Evolutionary conservation across 2,797 vertebrate species (phyloP).

Genomic region (Diglossa cyanea): DNA sequence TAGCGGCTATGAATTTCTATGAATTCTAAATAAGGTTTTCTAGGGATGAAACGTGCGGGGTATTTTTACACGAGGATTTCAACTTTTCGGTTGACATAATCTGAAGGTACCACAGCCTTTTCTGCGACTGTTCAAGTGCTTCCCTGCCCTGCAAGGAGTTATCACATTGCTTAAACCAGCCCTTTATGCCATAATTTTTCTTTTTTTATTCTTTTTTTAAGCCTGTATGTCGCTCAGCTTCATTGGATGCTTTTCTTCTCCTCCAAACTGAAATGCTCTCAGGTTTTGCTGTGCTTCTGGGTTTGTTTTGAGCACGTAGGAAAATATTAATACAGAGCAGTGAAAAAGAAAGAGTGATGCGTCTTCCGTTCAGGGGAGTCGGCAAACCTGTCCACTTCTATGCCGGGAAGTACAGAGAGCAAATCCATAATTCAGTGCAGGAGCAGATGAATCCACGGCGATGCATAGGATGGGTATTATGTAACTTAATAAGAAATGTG

Average conservation of each 20-base stretch:
- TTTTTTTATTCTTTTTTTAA: neutral
- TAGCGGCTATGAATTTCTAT: conserved; percentile 39
- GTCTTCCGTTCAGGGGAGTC: neutral
- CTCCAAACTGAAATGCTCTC: neutral
- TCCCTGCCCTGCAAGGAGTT: conserved; percentile 54
- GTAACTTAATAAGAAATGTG: conserved; percentile 70
- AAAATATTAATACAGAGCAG: conserved; percentile 31
- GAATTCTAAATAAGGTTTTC: conserved; percentile 44
- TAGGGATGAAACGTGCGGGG: conserved; percentile 23
- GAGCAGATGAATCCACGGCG: conserved; percentile 57
- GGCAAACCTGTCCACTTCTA: conserved; percentile 11
- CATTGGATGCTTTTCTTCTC: neutral
- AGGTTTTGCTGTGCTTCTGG: neutral
- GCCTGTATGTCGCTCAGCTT: neutral
- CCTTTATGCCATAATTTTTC: conserved; percentile 33
- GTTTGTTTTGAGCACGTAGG: conserved; percentile 1
- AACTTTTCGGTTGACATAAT: conserved; percentile 56
- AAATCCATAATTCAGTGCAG: conserved; percentile 65
- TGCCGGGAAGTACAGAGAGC: neutral
- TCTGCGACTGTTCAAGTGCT: conserved; percentile 37
- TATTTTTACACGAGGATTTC: conserved; percentile 46
- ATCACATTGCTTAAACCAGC: conserved; percentile 36
- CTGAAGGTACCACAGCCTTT: conserved; percentile 13
- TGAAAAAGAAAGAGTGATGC: neutral
- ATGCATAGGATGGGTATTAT: conserved; percentile 38